Conservation (phyloP, 2,888 invertebrate genomes). For the Orchestes rusci region DNA sequence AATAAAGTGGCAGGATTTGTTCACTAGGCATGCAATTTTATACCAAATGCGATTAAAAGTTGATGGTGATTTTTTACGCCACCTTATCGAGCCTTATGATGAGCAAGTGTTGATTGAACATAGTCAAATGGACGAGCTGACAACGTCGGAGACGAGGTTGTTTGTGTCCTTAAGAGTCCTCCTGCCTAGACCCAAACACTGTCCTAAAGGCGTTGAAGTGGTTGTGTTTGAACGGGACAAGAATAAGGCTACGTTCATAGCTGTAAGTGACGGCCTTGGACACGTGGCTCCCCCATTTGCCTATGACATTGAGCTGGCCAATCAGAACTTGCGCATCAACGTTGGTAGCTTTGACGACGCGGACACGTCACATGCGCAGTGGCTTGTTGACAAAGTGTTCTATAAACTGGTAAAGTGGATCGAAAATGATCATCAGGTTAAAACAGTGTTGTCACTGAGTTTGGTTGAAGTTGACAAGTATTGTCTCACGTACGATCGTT, state of each 20-base stretch:
- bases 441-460: conserved; percentile 49
- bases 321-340: conserved; percentile 39
- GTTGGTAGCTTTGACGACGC: conserved; percentile 42
- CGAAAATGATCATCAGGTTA: conserved; percentile 39
- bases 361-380: conserved; percentile 41
- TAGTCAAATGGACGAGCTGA: conserved; percentile 27
- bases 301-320: conserved; percentile 41
- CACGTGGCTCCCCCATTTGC: conserved; percentile 47
- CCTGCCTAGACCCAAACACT: conserved; percentile 39
- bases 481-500: conserved; percentile 58
- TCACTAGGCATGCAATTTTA: conserved; percentile 34
- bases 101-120: conserved; percentile 31
- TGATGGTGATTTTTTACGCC: conserved; percentile 32
- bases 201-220: conserved; percentile 36
- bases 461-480: conserved; percentile 64
- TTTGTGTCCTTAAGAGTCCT: conserved; percentile 44
- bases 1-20: conserved; percentile 32
- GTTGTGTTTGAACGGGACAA: conserved; percentile 42
- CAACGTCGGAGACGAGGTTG: conserved; percentile 28
- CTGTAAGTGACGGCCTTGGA: conserved; percentile 41
- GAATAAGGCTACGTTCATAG: conserved; percentile 43
- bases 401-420: conserved; percentile 59
- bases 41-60: conserved; percentile 38
- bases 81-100: conserved; percentile 35
- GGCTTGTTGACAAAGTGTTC: conserved; percentile 53